These are phyloP conservation scores for Lepidothrix coronata DNA, from an alignment of 2,113 vertebrate genomes.

Conservation along the genomic window DNA sequence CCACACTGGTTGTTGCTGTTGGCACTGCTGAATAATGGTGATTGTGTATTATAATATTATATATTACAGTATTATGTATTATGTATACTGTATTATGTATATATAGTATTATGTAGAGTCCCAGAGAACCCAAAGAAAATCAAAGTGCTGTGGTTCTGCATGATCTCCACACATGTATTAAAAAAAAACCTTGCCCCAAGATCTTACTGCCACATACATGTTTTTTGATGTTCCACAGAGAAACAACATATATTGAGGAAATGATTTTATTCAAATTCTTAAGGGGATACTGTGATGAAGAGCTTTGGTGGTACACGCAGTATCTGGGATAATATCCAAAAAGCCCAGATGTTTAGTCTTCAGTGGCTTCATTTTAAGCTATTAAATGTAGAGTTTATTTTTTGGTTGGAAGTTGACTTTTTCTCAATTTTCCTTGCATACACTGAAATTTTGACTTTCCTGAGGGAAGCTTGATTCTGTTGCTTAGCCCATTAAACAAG, in stretches of 20 bases:
- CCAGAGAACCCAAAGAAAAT: background rate
- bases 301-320: background rate
- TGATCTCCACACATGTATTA: background rate
- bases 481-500: background rate
- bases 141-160: background rate
- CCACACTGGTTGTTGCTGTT: background rate
- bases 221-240: background rate
- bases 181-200: background rate
- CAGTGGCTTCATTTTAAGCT: constrained; percentile 32
- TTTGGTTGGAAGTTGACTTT: constrained; percentile 28
- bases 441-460: background rate
- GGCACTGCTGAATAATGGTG: background rate
- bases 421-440: background rate
- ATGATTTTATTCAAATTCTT: constrained; percentile 6
- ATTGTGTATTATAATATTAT: background rate
- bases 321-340: constrained; percentile 29
- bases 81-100: background rate
- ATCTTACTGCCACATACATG: background rate
- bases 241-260: background rate
- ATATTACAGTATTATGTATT: background rate
- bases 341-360: constrained; percentile 34
- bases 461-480: background rate
- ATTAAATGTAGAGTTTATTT: constrained; percentile 38
- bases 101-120: background rate
- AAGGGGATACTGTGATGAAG: background rate